Percentiles rank a stretch among this genome's conserved stretches.
Conservation (phyloP, 2,797 vertebrate genomes). For the Intellagama lesueurii region DNA sequence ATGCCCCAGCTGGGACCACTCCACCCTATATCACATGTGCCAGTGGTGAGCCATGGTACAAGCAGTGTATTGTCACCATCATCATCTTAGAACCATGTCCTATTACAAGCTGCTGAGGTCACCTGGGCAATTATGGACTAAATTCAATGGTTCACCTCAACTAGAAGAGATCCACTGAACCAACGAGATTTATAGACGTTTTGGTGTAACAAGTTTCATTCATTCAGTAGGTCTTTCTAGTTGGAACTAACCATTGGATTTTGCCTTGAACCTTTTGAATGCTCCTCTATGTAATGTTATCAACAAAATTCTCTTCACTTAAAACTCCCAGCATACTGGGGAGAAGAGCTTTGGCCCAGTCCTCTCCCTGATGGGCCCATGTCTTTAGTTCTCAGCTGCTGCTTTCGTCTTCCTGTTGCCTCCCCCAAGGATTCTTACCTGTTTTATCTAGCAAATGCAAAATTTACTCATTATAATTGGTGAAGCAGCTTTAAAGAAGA, state of each 20-base stretch:
- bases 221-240: no score
- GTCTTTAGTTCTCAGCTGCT: background rate
- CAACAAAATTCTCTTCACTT: background rate
- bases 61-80: no score
- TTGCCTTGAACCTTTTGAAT: background rate
- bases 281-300: background rate
- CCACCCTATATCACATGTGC: background rate
- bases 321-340: background rate
- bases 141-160: no score
- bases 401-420: background rate
- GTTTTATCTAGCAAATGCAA: background rate
- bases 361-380: no score
- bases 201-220: no score
- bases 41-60: background rate
- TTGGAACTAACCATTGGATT: no score
- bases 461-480: background rate
- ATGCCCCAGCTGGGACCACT: background rate
- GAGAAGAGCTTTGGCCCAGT: background rate
- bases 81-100: no score
- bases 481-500: background rate
- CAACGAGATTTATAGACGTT: no score
- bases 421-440: background rate
- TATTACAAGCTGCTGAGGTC: no score
- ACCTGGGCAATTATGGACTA: no score
- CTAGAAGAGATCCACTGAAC: no score